A percentile compares a stretch with the other conserved stretches of the same genome.
phyloP scores from a whole-genome alignment of 2,888 invertebrate species.

The Eristalis intricaria region DNA sequence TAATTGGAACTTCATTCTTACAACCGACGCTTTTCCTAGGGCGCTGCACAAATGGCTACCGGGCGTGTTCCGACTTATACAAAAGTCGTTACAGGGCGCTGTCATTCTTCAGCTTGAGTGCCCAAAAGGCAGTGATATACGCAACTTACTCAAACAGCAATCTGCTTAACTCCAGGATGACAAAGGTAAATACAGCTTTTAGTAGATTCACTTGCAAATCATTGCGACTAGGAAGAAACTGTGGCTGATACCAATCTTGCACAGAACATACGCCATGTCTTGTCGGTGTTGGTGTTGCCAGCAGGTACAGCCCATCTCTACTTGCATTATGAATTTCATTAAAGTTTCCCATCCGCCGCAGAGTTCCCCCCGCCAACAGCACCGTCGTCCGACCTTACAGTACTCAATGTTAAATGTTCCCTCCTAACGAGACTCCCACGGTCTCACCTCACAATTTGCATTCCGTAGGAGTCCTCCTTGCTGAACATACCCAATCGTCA shows the following conservation, averaged over 20 bases:
- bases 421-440: not conserved
- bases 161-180: not conserved
- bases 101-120: no score
- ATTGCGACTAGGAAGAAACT: not conserved
- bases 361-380: not conserved
- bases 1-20: no score
- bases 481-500: slow-evolving; percentile 46
- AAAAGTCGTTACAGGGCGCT: no score
- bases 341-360: no score
- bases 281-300: not conserved
- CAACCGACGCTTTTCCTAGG: no score
- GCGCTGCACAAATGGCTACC: no score
- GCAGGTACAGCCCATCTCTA: not conserved
- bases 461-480: not conserved
- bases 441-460: not conserved
- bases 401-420: not conserved
- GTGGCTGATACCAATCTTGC: not conserved
- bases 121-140: no score
- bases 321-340: not conserved
- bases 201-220: no score
- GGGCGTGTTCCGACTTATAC: no score
- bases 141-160: not conserved
- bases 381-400: not conserved
- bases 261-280: not conserved
- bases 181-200: no score